Evolutionary conservation across 2,888 invertebrate genomes (phyloP), one percentile per base, ranked within the genome.

Genomic region (Drosophila falleni): DNA sequence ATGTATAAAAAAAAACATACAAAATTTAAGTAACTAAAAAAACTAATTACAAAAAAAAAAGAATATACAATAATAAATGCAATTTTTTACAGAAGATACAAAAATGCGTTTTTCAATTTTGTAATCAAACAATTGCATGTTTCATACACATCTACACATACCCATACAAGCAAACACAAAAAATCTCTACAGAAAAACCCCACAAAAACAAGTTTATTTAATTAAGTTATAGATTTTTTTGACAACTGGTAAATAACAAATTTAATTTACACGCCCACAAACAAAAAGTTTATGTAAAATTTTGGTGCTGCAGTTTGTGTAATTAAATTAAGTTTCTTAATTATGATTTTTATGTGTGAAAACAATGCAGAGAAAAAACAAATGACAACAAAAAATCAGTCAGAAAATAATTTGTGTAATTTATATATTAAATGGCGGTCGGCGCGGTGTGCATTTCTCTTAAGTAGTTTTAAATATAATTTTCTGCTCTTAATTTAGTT

Each of bases 81-180:
- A 71, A 86, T 58, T 70, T 78, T 87, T 84, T 88, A 87, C 88
- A 87, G 65, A 87, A 87, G 60, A 50, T 55, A 80, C 44, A 80
- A 71, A 66, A 84, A 82, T 71, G 86, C 39, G 88, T 87, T 83
- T 85, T 88, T 83, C 67, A 88, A 85, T 81, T 85, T 44, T 35
- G 19, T 35, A 37, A 26, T n/a, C 19, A 51, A 39, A 37, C 13
- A 58, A 63, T 53, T 80, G 80, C 77, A 77, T 77, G 77, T 58
- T 59, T 78, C 65, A 72, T 37, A 51, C 39, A 61, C 29, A 58
- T 15, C 44, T 10, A 39, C 31, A 44, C 5, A 33, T 16, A 44
- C 15, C 13, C 31, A 59, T 29, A 31, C n/a, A 29, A 44, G 5
- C 33, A 55, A 35, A 35, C 44, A 23, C 46, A 35, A 65, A 31